Evolutionary conservation across 2,113 vertebrate genomes (phyloP).

Genomic region (Chlorodrepanis virens): DNA sequence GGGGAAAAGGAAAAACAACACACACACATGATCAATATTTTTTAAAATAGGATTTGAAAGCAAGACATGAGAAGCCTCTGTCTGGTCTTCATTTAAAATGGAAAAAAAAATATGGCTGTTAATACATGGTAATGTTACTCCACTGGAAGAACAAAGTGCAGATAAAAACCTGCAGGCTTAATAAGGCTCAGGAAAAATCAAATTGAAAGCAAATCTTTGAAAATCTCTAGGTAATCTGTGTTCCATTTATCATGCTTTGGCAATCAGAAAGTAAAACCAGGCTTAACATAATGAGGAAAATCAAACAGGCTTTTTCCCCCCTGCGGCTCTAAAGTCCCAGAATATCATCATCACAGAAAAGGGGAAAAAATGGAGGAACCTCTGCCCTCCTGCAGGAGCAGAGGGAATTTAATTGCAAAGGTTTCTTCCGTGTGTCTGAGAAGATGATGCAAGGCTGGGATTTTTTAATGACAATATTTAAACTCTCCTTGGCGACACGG

Average conservation of each 20-base stretch:
- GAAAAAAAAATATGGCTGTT: background rate
- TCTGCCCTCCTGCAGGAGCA: background rate
- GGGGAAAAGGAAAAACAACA: background rate
- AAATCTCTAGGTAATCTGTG: conserved; percentile 1
- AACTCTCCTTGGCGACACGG: background rate
- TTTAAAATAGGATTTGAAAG: conserved; percentile 4
- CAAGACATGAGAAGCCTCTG: background rate
- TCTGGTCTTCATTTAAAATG: background rate
- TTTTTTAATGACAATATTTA: background rate
- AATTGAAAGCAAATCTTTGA: conserved; percentile 31
- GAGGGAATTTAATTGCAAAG: background rate
- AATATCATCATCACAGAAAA: background rate
- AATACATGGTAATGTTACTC: background rate
- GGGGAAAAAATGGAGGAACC: background rate
- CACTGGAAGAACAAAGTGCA: background rate
- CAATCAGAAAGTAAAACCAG: conserved; percentile 15
- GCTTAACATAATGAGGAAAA: background rate
- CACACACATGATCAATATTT: background rate
- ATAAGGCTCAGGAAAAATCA: conserved; percentile 12
- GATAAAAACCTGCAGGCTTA: conserved; percentile 6
- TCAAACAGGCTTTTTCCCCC: background rate
- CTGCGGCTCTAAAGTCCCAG: background rate
- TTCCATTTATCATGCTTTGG: conserved; percentile 8
- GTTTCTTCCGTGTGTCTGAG: background rate
- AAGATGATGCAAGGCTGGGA: background rate